Evolutionary conservation across 2,888 invertebrate species (phyloP), one percentile per base, ranked within the genome.

Genomic region (Scaptodrosophila latifasciaeformis): DNA sequence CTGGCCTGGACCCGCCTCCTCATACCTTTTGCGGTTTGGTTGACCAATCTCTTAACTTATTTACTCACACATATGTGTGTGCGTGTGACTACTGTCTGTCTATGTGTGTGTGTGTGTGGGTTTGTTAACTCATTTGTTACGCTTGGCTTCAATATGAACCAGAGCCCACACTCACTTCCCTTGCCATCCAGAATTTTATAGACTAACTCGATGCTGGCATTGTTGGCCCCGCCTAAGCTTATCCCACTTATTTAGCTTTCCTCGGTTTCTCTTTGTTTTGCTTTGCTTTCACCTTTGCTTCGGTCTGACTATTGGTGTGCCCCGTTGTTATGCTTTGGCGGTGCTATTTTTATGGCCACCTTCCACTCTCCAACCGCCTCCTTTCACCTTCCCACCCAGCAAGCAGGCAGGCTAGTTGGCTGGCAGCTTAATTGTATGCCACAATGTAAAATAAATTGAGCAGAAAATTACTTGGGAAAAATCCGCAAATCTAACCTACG

Each of bases 391-490:
- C 9, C 34, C 34, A 47, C 37, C 30, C 31, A 42, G 42, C 47
- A 35, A 34, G 49, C 49, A 47, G 46, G 62, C 56, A 42, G 29
- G 44, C 42, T 24, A 5, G n/a, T 46, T 59, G 67, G 70, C 61
- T 71, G 82, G 77, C 77, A 82, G 82, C 83, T 84, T 83, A 84
- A 86, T 83, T 84, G 84, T 83, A 83, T 78, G 83, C 85, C 86
- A 82, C 86, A 86, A 85, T 85, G 84, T 82, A 82, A 81, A 85
- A 82, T 86, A 85, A 86, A 86, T 86, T 86, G 86, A 86, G 86
- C 85, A 81, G 84, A 86, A 86, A 86, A 86, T 86, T 86, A 85
- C 85, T 85, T 83, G 78, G 37, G 12, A 30, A 40, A 49, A 30
- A 21, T 21, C 71, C 75, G 70, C 65, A 67, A 72, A 72, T 72